phyloP scores from a whole-genome alignment of 2,113 vertebrate species.

The Lasiurus cinereus region DNA sequence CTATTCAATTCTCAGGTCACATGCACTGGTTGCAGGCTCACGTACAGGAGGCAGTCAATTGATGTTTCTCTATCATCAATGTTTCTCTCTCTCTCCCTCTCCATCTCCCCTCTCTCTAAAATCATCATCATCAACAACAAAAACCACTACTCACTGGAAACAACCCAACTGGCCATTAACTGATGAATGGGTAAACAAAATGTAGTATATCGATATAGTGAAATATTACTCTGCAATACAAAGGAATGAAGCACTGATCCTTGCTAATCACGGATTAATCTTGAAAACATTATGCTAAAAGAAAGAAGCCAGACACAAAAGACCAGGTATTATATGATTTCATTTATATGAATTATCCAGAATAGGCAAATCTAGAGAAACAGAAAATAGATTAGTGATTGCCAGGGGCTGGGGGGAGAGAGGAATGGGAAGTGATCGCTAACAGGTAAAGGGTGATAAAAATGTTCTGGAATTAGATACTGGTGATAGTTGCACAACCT shows the following conservation, averaged over 20 bases:
- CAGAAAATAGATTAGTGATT: not conserved
- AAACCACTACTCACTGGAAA: not conserved
- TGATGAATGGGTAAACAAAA: not conserved
- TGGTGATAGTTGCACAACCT: not conserved
- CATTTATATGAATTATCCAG: not conserved
- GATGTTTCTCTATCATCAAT: too few species aligned
- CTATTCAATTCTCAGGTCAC: too few species aligned
- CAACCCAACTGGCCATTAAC: not conserved
- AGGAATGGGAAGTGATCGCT: not conserved
- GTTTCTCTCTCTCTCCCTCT: too few species aligned
- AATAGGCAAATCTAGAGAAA: not conserved
- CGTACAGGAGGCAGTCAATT: too few species aligned
- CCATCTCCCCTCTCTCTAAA: too few species aligned
- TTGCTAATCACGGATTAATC: not conserved
- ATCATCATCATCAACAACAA: too few species aligned
- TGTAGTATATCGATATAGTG: not conserved
- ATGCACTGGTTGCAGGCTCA: too few species aligned
- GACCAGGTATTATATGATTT: not conserved
- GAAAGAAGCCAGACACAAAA: conserved; percentile 35
- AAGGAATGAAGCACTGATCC: not conserved
- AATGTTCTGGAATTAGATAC: conserved; percentile 25
- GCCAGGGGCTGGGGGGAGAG: not conserved
- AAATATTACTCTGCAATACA: not conserved
- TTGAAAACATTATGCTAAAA: not conserved
- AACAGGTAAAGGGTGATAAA: not conserved